Percentiles rank a stretch among this genome's conserved stretches.
These are phyloP conservation scores for Spialia ferax DNA, from an alignment of 2,888 invertebrate genomes.

Conservation along the genomic window DNA sequence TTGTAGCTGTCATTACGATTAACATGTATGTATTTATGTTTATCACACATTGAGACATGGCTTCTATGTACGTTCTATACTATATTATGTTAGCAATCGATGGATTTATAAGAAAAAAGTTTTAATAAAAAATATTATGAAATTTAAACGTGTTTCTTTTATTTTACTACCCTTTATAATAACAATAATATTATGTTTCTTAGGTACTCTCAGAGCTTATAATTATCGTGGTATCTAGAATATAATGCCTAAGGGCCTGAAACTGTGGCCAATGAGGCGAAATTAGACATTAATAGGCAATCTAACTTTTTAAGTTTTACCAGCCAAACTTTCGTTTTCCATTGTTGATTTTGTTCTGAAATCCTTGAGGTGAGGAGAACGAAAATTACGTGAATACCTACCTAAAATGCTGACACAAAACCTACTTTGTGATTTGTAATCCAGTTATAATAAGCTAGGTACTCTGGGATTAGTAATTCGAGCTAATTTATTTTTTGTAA, in stretches of 20 bases:
- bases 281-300: conserved; percentile 25
- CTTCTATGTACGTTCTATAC: conserved; percentile 81
- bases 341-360: conserved; percentile 15
- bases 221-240: no score
- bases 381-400: no score
- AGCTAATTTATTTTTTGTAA: no score
- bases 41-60: conserved; percentile 76
- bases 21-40: conserved; percentile 66
- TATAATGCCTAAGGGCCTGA: not conserved
- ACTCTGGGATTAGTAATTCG: no score
- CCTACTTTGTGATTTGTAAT: no score
- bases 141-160: conserved; percentile 55
- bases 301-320: no score
- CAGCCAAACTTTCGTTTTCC: conserved; percentile 19
- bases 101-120: conserved; percentile 85
- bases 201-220: no score
- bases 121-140: conserved; percentile 83
- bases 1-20: conserved; percentile 59
- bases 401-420: no score
- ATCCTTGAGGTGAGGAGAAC: not conserved
- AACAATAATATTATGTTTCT: no score
- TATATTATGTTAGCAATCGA: conserved; percentile 83
- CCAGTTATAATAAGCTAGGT: no score
- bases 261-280: conserved; percentile 6
- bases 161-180: not conserved